Evolutionary conservation across 2,888 invertebrate genomes (phyloP), one percentile per base, ranked within the genome.

Genomic region (Agrotis segetum): DNA sequence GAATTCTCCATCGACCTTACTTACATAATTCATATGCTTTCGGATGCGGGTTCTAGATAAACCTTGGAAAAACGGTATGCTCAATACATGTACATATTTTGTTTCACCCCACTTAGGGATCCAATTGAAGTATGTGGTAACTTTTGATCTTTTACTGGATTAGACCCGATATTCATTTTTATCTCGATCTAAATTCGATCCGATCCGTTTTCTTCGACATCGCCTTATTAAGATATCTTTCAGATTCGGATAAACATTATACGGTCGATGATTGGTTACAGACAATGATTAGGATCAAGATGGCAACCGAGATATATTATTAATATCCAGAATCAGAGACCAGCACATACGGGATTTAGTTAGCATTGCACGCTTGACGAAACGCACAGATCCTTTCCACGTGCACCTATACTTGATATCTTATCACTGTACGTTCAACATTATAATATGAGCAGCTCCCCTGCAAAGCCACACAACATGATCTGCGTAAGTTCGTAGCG

Each of bases 1-100:
- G 17, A 53, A 17, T 55, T 55, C 53, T 55, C 17, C 11, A 55
- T 11, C 17, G 53, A 55, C 19, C 44, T 56, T 67, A 66, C 13
- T 14, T 21, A 63, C 17, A 19, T 44, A 40, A 13, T 14, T 19
- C 6, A 14, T 17, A 13, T 17, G 5, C 2, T 29, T 60, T 61
- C 11, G 11, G n/a, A 16, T 46, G 19, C 3, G 6, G 2, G 14
- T 44, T 62, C 47, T 44, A 29, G 24, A 9, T 24, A 47, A 46
- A 19, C 19, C 17, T 40, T 4, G 2, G 14, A 73, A 5, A n/a
- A 55, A n/a, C n/a, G 5, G 29, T 17, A 17, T 17, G 9, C 16
- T 53, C 6, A 2, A 21, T 6, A 21, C 3, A 21, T 52, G 52
- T 52, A 40, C 40, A 40, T 40, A 52, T 21, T 52, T 52, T 21